Evolutionary conservation across 1,140 invertebrate genomes (phyloP).

Genomic region (Drosophila mojavensis): DNA sequence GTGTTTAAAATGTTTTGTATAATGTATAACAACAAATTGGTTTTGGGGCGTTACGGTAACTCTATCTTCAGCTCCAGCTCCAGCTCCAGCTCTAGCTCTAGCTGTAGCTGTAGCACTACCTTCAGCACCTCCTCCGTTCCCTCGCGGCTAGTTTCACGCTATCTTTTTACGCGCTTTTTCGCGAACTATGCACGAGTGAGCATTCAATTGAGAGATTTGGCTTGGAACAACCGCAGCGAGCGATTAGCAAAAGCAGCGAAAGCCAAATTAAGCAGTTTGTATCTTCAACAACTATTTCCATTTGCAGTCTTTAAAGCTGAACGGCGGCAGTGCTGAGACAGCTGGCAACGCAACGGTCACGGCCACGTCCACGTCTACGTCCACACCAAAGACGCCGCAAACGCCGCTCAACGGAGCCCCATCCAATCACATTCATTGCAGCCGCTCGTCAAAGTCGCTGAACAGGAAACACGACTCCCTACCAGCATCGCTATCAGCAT

Average conservation of each 20-base stretch:
- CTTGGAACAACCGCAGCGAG: slow-evolving; percentile 46
- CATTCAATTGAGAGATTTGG: slow-evolving; percentile 72
- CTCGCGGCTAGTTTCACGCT: slow-evolving; percentile 19
- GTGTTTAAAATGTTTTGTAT: slow-evolving; percentile 58
- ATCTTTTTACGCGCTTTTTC: slow-evolving; percentile 31
- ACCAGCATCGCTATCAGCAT: not conserved
- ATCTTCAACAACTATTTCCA: not conserved
- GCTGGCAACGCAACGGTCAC: slow-evolving; percentile 43
- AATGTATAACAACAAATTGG: slow-evolving; percentile 74
- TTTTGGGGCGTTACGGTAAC: slow-evolving; percentile 70
- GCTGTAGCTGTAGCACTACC: not conserved
- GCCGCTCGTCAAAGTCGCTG: slow-evolving; percentile 10
- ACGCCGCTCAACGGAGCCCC: slow-evolving; percentile 22
- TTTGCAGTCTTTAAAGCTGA: slow-evolving; percentile 78
- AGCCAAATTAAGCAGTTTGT: slow-evolving; percentile 38
- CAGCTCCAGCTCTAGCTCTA: not conserved
- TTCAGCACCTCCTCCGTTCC: too few species aligned
- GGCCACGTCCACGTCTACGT: slow-evolving; percentile 31
- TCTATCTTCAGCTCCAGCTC: not conserved
- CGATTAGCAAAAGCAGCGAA: slow-evolving; percentile 38
- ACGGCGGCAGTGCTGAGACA: slow-evolving; percentile 57
- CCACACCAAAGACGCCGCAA: slow-evolving; percentile 51
- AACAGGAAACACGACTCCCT: not conserved
- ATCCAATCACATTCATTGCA: slow-evolving; percentile 22
- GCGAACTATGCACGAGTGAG: slow-evolving; percentile 68